A percentile compares a stretch with the other conserved stretches of the same genome.
phyloP scores from a whole-genome alignment of 1,140 invertebrate species.

The Ectropis grisescens region DNA sequence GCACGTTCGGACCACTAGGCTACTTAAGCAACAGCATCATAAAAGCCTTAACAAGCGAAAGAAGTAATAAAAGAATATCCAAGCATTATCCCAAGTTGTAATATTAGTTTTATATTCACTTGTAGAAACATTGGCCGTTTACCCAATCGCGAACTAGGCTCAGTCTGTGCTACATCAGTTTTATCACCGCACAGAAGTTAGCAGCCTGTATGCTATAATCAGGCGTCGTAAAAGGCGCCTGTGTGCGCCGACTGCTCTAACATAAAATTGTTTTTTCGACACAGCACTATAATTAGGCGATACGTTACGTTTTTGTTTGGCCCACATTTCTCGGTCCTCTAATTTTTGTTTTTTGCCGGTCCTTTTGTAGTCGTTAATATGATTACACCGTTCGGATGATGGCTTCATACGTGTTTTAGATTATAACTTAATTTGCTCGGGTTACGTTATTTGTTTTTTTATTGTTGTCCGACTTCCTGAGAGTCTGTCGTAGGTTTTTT shows the following conservation, averaged over 20 bases:
- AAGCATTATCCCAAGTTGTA: too few relatives aligned
- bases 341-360: slow-evolving; percentile 66
- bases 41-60: too few relatives aligned
- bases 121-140: too few relatives aligned
- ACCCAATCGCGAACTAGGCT: too few relatives aligned
- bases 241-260: slow-evolving; percentile 38
- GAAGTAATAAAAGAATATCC: too few relatives aligned
- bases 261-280: slow-evolving; percentile 66
- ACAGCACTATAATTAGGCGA: slow-evolving; percentile 68
- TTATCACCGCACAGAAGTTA: too few relatives aligned
- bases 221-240: slow-evolving; percentile 16
- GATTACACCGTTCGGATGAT: slow-evolving; percentile 67
- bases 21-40: too few relatives aligned
- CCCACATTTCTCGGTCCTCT: slow-evolving; percentile 68
- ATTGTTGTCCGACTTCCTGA: slow-evolving; percentile 62
- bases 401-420: slow-evolving; percentile 69
- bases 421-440: slow-evolving; percentile 68
- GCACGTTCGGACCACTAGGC: too few relatives aligned
- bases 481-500: slow-evolving; percentile 57
- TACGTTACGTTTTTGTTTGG: slow-evolving; percentile 68
- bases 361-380: slow-evolving; percentile 70
- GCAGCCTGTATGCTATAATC: too few relatives aligned
- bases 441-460: slow-evolving; percentile 68
- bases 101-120: too few relatives aligned
- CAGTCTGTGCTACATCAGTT: too few relatives aligned